phyloP scores from a whole-genome alignment of 2,113 vertebrate species.

The Nesogale talazaci region DNA sequence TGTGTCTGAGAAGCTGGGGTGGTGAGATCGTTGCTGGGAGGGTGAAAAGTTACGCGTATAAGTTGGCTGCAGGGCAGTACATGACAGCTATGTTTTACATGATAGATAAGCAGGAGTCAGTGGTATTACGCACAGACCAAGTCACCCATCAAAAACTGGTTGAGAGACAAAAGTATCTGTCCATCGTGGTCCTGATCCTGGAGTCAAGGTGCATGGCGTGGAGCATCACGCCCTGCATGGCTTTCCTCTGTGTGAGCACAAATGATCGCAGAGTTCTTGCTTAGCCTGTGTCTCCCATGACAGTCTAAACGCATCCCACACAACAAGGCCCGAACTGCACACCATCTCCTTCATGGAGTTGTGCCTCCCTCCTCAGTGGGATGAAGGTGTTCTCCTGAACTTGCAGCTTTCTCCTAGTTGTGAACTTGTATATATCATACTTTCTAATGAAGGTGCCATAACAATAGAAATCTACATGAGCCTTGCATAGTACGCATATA shows the following conservation, averaged over 20 bases:
- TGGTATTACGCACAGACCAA: too few species aligned
- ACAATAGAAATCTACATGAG: rapidly evolving
- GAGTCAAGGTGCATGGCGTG: not conserved
- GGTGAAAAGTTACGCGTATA: rapidly evolving
- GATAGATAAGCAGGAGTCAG: too few species aligned
- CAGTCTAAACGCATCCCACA: too few species aligned
- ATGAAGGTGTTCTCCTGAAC: not conserved
- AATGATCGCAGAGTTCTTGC: rapidly evolving
- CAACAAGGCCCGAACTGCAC: rapidly evolving
- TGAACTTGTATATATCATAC: rapidly evolving
- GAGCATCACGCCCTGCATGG: rapidly evolving
- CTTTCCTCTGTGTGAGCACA: not conserved
- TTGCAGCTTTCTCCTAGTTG: not conserved
- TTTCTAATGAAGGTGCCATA: not conserved
- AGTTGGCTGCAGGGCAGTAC: not conserved
- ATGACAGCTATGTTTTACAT: not conserved
- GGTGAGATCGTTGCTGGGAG: not conserved
- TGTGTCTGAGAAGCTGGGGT: not conserved
- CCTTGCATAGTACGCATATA: rapidly evolving
- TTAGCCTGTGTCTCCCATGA: rapidly evolving
- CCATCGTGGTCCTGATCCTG: not conserved
- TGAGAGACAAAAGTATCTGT: not conserved
- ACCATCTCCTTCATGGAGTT: rapidly evolving
- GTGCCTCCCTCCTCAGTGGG: too few species aligned
- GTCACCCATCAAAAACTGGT: too few species aligned